Conservation (phyloP, 2,888 invertebrate species). For the Conchocele bisecta region DNA sequence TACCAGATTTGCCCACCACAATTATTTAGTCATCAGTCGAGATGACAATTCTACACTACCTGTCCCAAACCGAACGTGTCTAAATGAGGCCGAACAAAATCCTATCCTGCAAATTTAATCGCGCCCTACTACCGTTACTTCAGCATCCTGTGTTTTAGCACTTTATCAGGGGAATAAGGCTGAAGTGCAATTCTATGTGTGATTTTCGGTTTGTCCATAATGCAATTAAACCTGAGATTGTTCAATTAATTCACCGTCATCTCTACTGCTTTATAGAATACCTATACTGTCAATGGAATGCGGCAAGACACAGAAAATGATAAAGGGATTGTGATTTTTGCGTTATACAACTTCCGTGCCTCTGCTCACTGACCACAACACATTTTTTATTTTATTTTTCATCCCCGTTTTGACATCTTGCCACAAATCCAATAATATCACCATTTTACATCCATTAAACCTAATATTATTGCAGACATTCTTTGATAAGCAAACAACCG, state of each 20-base stretch:
- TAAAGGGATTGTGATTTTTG: too few species aligned
- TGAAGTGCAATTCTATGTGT: slow-evolving; percentile 8
- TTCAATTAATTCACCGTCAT: too few species aligned
- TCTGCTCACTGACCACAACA: too few species aligned
- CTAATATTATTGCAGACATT: too few species aligned
- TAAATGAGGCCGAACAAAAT: background rate
- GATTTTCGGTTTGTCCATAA: slow-evolving; percentile 13
- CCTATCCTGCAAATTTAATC: slow-evolving; percentile 5
- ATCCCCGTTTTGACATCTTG: too few species aligned
- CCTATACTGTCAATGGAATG: slow-evolving; percentile 3
- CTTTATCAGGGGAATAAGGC: slow-evolving; percentile 4
- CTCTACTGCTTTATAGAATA: slow-evolving; percentile 10
- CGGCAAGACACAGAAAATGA: background rate
- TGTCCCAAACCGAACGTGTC: background rate
- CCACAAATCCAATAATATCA: too few species aligned
- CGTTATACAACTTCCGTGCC: too few species aligned
- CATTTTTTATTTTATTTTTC: too few species aligned
- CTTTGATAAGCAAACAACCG: too few species aligned
- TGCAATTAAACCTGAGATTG: background rate
- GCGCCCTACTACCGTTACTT: slow-evolving; percentile 3
- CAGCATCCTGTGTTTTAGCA: background rate
- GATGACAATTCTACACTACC: slow-evolving; percentile 9
- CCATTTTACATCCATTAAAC: too few species aligned
- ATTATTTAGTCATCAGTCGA: background rate
- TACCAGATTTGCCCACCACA: background rate